Evolutionary conservation across 2,113 vertebrate species (phyloP).

Genomic region (Loxodonta africana): DNA sequence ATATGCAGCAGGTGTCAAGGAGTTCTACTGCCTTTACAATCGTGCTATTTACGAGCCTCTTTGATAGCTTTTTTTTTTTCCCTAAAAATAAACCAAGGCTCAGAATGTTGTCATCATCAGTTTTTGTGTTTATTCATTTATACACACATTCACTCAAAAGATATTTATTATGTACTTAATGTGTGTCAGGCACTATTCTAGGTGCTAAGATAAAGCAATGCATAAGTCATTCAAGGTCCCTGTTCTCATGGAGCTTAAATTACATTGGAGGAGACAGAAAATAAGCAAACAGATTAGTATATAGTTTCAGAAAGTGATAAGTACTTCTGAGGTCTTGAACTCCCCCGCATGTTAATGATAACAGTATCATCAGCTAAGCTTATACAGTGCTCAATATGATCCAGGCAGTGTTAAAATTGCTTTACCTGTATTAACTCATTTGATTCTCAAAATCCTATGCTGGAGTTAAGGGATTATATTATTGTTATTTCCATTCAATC

Average conservation of each 20-base stretch:
- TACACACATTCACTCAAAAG: background rate
- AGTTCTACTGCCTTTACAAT: background rate
- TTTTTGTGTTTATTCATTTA: background rate
- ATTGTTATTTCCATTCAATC: background rate
- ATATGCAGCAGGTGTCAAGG: background rate
- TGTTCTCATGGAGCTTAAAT: background rate
- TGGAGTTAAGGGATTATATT: background rate
- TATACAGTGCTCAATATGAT: background rate
- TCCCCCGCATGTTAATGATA: no score
- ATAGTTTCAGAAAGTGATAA: background rate
- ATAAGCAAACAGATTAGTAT: background rate
- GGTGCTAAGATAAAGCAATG: background rate
- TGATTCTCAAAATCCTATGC: background rate
- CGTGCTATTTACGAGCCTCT: background rate
- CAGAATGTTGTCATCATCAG: background rate
- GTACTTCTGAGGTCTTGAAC: background rate
- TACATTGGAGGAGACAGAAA: background rate
- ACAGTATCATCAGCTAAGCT: background rate
- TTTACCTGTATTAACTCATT: background rate
- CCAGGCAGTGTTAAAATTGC: background rate
- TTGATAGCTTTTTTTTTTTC: background rate
- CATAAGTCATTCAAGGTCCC: background rate
- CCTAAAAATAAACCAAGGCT: conserved; percentile 37
- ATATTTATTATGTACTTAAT: background rate
- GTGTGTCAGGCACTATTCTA: background rate